Base-by-base conservation (phyloP, 2,888 invertebrate genomes). In the Pandemis heparana region DNA sequence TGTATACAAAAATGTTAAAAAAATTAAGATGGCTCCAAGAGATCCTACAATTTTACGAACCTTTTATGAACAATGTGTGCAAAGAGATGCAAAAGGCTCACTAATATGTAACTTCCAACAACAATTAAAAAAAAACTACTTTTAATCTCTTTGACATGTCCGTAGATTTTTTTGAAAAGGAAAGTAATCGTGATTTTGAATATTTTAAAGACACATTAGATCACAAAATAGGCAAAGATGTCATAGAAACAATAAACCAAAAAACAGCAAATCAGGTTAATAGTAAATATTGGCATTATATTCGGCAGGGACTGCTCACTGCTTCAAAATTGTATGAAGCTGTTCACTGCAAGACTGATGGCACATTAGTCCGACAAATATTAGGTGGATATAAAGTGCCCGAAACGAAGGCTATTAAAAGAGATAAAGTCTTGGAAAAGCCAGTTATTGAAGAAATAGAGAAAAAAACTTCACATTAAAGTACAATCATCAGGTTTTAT, bases 221-320 rank as follows among this genome's bases (percentile, higher is more conserved):
- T 62, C 39, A 51, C 41, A 16, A 38, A 16, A 61, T 43, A 38
- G n/a, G 23, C 7, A 61, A 41, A 69, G 61, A 61, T 23, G 53
- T 66, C 14, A 38, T 74, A 18, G 18, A 66, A 32, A 66, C n/a
- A 61, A 66, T 71, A n/a, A 41, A 71, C 7, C 38, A 66, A 23
- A 16, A 51, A n/a, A 71, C 71, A n/a, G 18, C 23, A 23, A 39
- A 51, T 18, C 71, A 70, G 18, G 68, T 48, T 14, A 39, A 73
- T 16, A 56, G 53, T 63, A 60, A 71, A 67, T 67, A 60, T 75
- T n/a, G 75, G 67, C 70, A 75, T 63, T 59, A 16, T 67, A 48
- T 75, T 7, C 23, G 70, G 38, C 75, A 70, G 32, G 75, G 70
- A 38, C 51, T 63, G 48, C 48, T 71, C 5, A 71, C 72, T 12